These are phyloP conservation scores for Anoplolepis gracilipes DNA, from an alignment of 1,140 invertebrate species.

Conservation along the genomic window DNA sequence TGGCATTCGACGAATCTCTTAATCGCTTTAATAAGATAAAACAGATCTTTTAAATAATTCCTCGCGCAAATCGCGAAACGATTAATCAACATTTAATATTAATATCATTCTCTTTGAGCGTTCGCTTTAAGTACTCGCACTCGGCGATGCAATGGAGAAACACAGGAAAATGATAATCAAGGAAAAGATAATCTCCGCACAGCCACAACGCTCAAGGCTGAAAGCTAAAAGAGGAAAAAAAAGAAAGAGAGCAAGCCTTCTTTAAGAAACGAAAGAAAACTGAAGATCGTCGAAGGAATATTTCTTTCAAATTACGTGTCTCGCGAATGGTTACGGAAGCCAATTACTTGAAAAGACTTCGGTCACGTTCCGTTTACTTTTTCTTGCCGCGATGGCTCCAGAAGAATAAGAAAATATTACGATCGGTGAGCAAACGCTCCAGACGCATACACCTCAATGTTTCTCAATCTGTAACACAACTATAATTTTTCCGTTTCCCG, in stretches of 20 bases:
- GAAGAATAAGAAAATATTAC: conserved; percentile 52
- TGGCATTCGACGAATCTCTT: conserved; percentile 50
- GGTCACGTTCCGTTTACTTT: conserved; percentile 49
- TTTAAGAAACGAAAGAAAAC: conserved; percentile 53
- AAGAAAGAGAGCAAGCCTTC: background rate
- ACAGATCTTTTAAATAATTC: conserved; percentile 42
- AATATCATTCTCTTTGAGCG: conserved; percentile 42
- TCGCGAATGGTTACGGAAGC: conserved; percentile 47
- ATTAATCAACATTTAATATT: conserved; percentile 59
- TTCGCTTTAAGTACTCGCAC: conserved; percentile 39
- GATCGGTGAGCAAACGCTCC: conserved; percentile 8
- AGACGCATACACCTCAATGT: conserved; percentile 2
- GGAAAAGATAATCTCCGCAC: conserved; percentile 51
- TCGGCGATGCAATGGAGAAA: conserved; percentile 27
- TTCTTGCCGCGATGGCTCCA: conserved; percentile 24
- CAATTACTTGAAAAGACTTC: conserved; percentile 49
- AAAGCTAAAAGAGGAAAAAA: background rate
- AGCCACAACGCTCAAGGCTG: conserved; percentile 41
- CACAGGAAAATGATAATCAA: conserved; percentile 54
- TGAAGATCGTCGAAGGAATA: conserved; percentile 48
- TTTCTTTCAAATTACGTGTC: conserved; percentile 57
- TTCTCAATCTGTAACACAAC: conserved; percentile 1
- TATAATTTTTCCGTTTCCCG: background rate
- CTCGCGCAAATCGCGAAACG: conserved; percentile 33
- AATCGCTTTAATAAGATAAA: conserved; percentile 40